Percentiles rank a stretch among this genome's conserved stretches.
Conservation (phyloP, 2,113 vertebrate genomes). For the Fukomys damarensis region DNA sequence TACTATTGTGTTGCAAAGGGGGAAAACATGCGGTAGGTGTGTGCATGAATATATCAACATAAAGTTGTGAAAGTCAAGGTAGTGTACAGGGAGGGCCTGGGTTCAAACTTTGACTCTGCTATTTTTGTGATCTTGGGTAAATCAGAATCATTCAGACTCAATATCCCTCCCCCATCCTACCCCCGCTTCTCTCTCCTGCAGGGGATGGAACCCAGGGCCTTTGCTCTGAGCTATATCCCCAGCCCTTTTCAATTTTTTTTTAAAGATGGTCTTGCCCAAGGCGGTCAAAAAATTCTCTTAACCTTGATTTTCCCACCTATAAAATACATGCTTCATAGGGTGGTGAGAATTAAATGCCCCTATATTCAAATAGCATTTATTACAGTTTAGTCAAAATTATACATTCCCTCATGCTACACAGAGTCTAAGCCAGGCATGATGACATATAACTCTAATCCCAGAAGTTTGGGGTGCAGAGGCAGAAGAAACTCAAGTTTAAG, state of each 20-base stretch:
- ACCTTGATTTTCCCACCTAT: constrained; percentile 19
- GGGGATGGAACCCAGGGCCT: too few species aligned
- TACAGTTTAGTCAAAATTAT: not conserved
- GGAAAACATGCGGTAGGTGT: not conserved
- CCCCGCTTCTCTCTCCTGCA: too few species aligned
- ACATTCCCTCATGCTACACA: not conserved
- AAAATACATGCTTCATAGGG: not conserved
- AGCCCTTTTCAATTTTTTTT: too few species aligned
- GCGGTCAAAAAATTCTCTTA: not conserved
- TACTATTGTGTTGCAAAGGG: not conserved
- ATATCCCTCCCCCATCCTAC: not conserved
- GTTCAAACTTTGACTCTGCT: constrained; percentile 6
- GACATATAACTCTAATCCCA: not conserved
- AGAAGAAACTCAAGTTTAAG: not conserved
- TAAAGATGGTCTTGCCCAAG: too few species aligned
- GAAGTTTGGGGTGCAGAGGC: not conserved
- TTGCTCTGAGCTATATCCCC: too few species aligned
- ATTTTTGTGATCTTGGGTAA: not conserved
- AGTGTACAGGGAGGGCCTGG: not conserved
- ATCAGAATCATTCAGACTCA: not conserved
- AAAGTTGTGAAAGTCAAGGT: not conserved
- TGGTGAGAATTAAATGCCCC: not conserved
- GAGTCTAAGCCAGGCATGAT: not conserved
- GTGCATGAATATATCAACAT: not conserved
- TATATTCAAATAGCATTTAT: not conserved